Evolutionary conservation across 2,113 vertebrate species (phyloP), one percentile per base, ranked within the genome.

Genomic region (Calidris pygmaea): DNA sequence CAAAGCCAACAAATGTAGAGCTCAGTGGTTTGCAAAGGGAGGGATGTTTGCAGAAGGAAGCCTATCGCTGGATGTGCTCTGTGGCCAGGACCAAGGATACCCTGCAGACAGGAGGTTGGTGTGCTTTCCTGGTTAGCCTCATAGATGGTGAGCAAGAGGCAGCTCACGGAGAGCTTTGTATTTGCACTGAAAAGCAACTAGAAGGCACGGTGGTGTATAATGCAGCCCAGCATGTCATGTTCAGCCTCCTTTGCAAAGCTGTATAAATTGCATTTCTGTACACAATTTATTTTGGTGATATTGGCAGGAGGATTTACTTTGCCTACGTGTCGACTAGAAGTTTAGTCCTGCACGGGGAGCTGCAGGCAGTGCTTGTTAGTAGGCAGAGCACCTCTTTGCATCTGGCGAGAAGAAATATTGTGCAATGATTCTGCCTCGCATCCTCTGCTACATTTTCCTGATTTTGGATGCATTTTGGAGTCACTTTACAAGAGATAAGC

Each of bases 191-290:
- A 70, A 77, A 89, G 39, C 65, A 75, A 43, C 56, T 37, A 45
- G 68, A 92, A 67, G 62, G 65, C 66, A 41, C 82, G 41, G 50
- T 5, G 65, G 34, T 16, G 15, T 16, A 32, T 14, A 45, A 37
- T 0, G 6, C 29, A 50, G 39, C 30, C 37, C 62, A 37, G 37
- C 0, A 2, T 30, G 59, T 27, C 35, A 23, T 1, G 26, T 56
- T 77, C 55, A 67, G 55, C 47, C 47, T 87, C 50, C n/a, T 76
- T 70, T 37, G 37, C 45, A 66, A 76, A 68, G 52, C 73, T 41
- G 30, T 39, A 6, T 55, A 66, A 91, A 59, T 20, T 8, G 56
- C 24, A 50, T 53, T 89, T 83, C 50, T 16, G 12, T 43, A 53
- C 15, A n/a, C 14, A 70, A 37, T 30, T 58, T 62, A 2, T 24